These are phyloP conservation scores for Seriola dumerili DNA, from an alignment of 2,113 vertebrate species.

Conservation along the genomic window DNA sequence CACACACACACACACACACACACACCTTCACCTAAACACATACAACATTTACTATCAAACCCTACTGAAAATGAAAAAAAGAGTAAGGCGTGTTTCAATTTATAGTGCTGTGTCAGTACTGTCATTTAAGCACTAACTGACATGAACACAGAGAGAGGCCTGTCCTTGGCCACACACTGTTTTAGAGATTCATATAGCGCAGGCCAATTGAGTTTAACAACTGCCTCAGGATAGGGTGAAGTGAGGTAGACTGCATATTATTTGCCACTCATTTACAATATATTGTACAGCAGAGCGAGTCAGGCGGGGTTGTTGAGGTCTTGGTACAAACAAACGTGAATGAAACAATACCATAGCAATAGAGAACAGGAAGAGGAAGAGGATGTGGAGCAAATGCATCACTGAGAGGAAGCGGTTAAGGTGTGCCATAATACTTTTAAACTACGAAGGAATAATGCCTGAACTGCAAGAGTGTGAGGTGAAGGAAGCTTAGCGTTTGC, in stretches of 20 bases:
- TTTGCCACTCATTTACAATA: not conserved
- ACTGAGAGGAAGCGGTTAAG: slow-evolving; percentile 19
- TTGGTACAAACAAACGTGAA: slow-evolving; percentile 12
- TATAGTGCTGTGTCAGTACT: not conserved
- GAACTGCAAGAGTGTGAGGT: slow-evolving; percentile 12
- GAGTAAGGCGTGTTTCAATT: not conserved
- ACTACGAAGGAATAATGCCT: not conserved
- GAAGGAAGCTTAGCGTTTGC: slow-evolving; percentile 5
- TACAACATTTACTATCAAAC: not conserved
- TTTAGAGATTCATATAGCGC: not conserved
- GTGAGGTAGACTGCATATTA: not conserved
- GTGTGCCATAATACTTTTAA: slow-evolving; percentile 14
- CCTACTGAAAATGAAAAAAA: not conserved
- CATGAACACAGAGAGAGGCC: not conserved
- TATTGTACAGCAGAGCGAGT: not conserved
- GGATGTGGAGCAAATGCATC: slow-evolving; percentile 30
- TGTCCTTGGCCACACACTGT: not conserved
- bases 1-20: too few species aligned
- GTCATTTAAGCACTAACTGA: not conserved
- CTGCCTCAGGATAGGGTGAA: not conserved
- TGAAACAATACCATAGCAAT: slow-evolving; percentile 24
- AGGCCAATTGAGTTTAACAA: not conserved
- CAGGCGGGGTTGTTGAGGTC: not conserved
- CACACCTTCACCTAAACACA: too few species aligned
- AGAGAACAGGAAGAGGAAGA: slow-evolving; percentile 59